Evolutionary conservation across 2,888 invertebrate species (phyloP).

Genomic region (Byasa hedistus): DNA sequence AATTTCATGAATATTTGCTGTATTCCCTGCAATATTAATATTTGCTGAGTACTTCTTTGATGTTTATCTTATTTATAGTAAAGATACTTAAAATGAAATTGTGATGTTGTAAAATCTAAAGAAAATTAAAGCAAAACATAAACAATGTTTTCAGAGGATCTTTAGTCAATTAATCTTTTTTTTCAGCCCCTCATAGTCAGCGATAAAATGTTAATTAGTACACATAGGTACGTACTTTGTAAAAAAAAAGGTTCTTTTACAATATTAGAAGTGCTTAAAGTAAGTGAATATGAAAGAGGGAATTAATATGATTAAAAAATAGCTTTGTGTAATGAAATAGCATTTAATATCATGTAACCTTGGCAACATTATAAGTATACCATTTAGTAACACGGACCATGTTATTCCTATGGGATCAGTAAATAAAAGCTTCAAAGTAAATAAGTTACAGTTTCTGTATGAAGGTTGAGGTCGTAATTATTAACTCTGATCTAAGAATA

Average conservation of each 20-base stretch:
- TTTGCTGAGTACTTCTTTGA: too few species aligned
- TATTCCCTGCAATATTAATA: too few species aligned
- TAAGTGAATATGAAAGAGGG: neutral
- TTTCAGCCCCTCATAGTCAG: too few species aligned
- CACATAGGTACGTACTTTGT: neutral
- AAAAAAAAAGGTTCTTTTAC: neutral
- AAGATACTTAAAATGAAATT: too few species aligned
- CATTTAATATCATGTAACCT: conserved; percentile 4
- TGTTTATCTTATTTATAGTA: too few species aligned
- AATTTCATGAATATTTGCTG: too few species aligned
- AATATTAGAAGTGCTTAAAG: neutral
- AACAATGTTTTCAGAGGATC: too few species aligned
- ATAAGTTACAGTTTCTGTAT: conserved; percentile 5
- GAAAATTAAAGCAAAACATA: too few species aligned
- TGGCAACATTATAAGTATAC: conserved; percentile 1
- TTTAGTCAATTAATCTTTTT: too few species aligned
- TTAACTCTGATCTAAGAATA: neutral
- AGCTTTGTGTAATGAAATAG: neutral
- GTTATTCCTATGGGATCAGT: conserved; percentile 10
- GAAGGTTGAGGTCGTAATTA: neutral
- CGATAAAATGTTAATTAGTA: too few species aligned
- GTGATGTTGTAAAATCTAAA: too few species aligned
- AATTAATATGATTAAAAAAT: conserved; percentile 5
- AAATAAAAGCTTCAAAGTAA: conserved; percentile 14
- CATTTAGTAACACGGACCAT: conserved; percentile 2